Base-by-base conservation (phyloP, 2,888 invertebrate species). In the Lasioglossum lativentre region DNA sequence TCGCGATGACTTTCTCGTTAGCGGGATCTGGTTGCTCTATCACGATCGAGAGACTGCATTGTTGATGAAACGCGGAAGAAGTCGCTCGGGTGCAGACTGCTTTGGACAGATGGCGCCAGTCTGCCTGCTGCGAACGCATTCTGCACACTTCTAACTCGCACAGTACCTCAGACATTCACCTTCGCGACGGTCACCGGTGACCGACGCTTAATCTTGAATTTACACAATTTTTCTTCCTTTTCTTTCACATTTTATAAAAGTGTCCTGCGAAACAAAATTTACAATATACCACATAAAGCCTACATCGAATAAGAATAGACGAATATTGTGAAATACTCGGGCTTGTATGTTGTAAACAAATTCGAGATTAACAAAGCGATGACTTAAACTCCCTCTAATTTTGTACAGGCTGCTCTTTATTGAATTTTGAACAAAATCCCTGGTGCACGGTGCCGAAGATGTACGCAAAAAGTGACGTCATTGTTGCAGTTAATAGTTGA, bases 91-190 rank as follows among this genome's bases (percentile, higher is more conserved):
- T 92, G 87, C 81, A 38, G 71, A 63, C 75, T 42, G 72, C 63
- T 71, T 73, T 86, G 81, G 86, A 88, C 74, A 91, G 92, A 89
- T 92, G 92, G 91, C 92, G 88, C 90, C 87, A 92, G 79, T 42
- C n/a, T 30, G 59, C 42, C 71, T 40, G 68, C 34, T 23, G 19
- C 34, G 34, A 34, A 66, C 19, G 10, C 66, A 34, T 34, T 34
- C 34, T 6, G 66, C 66, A 8, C 30, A 34, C 3, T 34, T 23
- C 66, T 66, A 34, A 66, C 19, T 66, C 66, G 30, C 66, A 10
- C 34, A 19, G 23, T 8, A 19, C 34, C 19, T 6, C 5, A 63
- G 63, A 16, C 63, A 63, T 63, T 30, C 30, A 30, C 30, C 59
- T 5, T 30, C 5, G 1, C 1, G 14, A 59, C 27, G 59, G 27